Conservation (phyloP, 2,888 invertebrate species). For the Dermolepida albohirtum region DNA sequence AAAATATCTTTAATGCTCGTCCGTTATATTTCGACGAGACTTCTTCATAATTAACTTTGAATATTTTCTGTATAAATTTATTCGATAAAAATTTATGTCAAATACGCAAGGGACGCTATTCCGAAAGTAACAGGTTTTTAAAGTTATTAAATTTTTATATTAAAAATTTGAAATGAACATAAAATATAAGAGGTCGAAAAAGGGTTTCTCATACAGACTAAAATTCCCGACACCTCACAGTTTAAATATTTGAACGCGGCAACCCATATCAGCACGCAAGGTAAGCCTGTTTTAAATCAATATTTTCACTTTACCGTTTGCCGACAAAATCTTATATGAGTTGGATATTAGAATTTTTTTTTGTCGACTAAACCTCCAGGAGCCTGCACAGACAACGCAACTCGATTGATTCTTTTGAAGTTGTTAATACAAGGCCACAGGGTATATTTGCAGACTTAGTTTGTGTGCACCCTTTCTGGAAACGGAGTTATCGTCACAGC, state of each 20-base stretch:
- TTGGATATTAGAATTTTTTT: conserved; percentile 40
- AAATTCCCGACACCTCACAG: conserved; percentile 3
- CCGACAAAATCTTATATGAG: conserved; percentile 27
- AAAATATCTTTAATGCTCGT: too few species aligned
- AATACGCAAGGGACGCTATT: too few species aligned
- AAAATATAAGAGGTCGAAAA: too few species aligned
- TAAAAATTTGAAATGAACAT: too few species aligned
- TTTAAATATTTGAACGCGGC: conserved; percentile 30
- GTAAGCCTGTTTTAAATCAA: conserved; percentile 28
- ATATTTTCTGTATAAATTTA: too few species aligned
- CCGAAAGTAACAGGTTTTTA: too few species aligned
- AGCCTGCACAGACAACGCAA: conserved; percentile 30
- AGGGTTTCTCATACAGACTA: too few species aligned
- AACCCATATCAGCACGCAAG: conserved; percentile 28
- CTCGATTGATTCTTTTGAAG: conserved; percentile 42
- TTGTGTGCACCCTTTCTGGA: conserved; percentile 18
- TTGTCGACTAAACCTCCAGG: conserved; percentile 4
- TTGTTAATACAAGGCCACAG: conserved; percentile 36
- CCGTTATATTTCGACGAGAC: too few species aligned
- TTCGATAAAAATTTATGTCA: too few species aligned
- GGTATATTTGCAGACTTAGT: conserved; percentile 43
- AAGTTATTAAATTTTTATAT: too few species aligned
- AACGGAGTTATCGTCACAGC: neutral
- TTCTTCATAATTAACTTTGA: too few species aligned
- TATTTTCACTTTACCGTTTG: conserved; percentile 28